A percentile compares a stretch with the other conserved stretches of the same genome.
These are phyloP conservation scores for Ammospiza caudacuta DNA, from an alignment of 2,113 vertebrate species.

Conservation along the genomic window DNA sequence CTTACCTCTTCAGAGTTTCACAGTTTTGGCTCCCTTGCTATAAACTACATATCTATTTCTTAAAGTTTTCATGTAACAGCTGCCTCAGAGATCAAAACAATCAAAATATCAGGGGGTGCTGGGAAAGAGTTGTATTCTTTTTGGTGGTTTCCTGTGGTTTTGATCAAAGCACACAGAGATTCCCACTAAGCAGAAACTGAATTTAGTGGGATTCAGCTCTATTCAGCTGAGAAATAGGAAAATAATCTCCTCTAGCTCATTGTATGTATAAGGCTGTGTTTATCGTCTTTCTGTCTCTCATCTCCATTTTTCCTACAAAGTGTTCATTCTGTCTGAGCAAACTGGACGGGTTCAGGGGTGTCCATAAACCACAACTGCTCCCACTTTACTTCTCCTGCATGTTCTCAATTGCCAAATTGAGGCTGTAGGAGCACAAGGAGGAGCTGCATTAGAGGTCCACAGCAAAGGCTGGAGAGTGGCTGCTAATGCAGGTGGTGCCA, in stretches of 20 bases:
- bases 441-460: background rate
- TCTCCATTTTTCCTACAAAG: background rate
- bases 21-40: background rate
- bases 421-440: background rate
- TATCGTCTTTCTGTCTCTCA: background rate
- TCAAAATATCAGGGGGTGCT: background rate
- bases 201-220: background rate
- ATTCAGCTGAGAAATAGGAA: background rate
- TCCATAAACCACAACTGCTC: background rate
- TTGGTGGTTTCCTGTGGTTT: background rate
- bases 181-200: background rate
- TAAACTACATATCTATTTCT: background rate
- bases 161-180: conserved; percentile 30
- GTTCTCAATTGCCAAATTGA: accelerated
- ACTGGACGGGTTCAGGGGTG: background rate
- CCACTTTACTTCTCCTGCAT: background rate
- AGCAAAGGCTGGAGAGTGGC: background rate
- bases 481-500: background rate
- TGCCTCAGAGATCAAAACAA: background rate
- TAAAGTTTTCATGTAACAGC: background rate
- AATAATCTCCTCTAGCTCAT: background rate
- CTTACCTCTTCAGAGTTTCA: background rate
- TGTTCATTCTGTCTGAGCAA: background rate
- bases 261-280: background rate
- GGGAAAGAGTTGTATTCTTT: background rate